A percentile compares a stretch with the other conserved stretches of the same genome.
Conservation (phyloP, 2,113 vertebrate genomes). For the Sprattus sprattus region DNA sequence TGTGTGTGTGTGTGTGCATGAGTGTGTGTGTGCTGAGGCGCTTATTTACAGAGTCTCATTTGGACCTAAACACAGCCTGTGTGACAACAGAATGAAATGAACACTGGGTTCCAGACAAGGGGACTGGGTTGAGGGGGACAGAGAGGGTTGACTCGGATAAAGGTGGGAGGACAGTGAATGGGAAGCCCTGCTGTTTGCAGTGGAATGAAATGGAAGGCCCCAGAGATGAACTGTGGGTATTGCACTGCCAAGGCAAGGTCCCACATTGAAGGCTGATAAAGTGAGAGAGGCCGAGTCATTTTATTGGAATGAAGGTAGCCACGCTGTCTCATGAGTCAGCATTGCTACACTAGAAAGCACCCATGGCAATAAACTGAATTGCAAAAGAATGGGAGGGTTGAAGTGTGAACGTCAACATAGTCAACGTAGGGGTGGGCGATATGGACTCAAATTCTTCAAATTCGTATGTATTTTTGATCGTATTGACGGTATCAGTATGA, state of each 20-base stretch:
- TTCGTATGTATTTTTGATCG: too few species aligned
- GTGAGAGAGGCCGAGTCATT: background rate
- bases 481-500: too few species aligned
- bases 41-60: background rate
- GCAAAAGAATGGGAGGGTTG: background rate
- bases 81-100: slow-evolving; percentile 5
- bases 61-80: background rate
- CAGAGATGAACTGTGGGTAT: background rate
- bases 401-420: background rate
- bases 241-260: slow-evolving; percentile 7
- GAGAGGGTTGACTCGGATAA: background rate
- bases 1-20: background rate
- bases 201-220: background rate
- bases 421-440: too few species aligned
- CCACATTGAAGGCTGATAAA: slow-evolving; percentile 3
- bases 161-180: background rate
- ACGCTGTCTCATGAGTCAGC: background rate
- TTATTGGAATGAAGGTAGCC: background rate
- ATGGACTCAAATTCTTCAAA: too few species aligned
- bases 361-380: background rate
- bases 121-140: background rate
- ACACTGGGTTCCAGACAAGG: background rate
- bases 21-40: slow-evolving; percentile 13
- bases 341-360: background rate
- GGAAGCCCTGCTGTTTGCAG: background rate